phyloP scores from a whole-genome alignment of 30 jellyfish, hydroid and myxozoan species.

The Cassiopea xamachana region DNA sequence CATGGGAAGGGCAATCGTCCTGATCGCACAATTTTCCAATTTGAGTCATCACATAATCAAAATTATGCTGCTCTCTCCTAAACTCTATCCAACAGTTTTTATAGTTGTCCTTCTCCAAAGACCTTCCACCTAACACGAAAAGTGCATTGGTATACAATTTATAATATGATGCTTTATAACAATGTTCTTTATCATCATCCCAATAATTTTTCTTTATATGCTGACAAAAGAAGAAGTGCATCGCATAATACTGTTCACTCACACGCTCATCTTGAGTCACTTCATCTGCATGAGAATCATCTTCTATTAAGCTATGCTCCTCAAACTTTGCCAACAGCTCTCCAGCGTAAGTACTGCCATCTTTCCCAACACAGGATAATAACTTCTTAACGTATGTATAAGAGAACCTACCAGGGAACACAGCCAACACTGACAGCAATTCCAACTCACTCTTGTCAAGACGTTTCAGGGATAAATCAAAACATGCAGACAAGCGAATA shows the following conservation, averaged over 20 bases:
- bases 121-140: conserved; percentile 1
- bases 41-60: conserved; percentile 1
- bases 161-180: background rate
- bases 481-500: background rate
- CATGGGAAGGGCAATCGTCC: background rate
- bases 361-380: background rate
- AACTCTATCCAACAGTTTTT: conserved; percentile 13
- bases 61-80: conserved; percentile 18
- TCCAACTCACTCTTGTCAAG: background rate
- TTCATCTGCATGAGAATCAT: no score
- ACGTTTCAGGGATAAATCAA: conserved; percentile 4
- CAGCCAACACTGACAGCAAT: conserved; percentile 29
- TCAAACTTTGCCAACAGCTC: no score
- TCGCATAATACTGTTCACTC: background rate
- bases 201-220: background rate
- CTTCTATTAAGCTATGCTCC: no score
- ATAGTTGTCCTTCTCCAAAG: conserved; percentile 32
- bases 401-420: conserved; percentile 34
- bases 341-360: no score
- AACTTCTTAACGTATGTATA: conserved; percentile 6
- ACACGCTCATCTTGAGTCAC: no score
- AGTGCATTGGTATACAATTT: background rate
- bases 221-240: conserved; percentile 28
- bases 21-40: background rate
- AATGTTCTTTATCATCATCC: background rate